Evolutionary conservation across 2,113 vertebrate species (phyloP), one percentile per base, ranked within the genome.

Genomic region (Prionailurus bengalensis): DNA sequence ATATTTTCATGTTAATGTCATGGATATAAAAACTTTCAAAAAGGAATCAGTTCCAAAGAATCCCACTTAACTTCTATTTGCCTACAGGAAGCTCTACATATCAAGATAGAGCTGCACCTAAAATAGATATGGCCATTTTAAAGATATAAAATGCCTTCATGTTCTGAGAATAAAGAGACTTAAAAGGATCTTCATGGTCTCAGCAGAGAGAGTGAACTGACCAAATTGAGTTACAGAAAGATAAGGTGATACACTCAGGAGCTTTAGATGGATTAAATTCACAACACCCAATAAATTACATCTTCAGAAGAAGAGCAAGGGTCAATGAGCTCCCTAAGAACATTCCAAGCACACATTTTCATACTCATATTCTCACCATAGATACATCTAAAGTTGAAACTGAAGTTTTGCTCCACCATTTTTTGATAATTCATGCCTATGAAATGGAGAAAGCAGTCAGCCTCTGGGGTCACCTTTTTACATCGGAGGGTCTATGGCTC

Each of bases 191-290:
- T 97, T 97, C 82, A 11, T 92, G 42, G 48, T 88, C 55, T 97
- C 90, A 90, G 90, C 85, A 92, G 92, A 96, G 89, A 91, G 78
- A 80, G 70, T 16, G 45, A 97, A 48, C 70, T 81, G 76, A 36
- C 88, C 90, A 96, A 97, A 97, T 82, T 94, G 95, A 97, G 90
- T 94, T 92, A 92, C 55, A 94, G 83, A 88, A 90, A 84, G 95
- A 92, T 1, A 82, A 82, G 94, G 89, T 91, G 80, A 90, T 70
- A 88, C 83, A 88, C 76, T 73, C 85, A 48, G 83, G 86, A 96
- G 89, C 82, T 92, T 92, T 87, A 94, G 89, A 70, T 84, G 79
- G 79, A 94, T 96, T 97, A 94, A 95, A 96, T 94, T 96, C 88
- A 88, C 91, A 97, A 87, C 84, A 90, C 58, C 70, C 53, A 79